Percentiles rank a stretch among this genome's conserved stretches.
These are phyloP conservation scores for Melanerpes formicivorus DNA, from an alignment of 2,113 vertebrate species.

Conservation along the genomic window DNA sequence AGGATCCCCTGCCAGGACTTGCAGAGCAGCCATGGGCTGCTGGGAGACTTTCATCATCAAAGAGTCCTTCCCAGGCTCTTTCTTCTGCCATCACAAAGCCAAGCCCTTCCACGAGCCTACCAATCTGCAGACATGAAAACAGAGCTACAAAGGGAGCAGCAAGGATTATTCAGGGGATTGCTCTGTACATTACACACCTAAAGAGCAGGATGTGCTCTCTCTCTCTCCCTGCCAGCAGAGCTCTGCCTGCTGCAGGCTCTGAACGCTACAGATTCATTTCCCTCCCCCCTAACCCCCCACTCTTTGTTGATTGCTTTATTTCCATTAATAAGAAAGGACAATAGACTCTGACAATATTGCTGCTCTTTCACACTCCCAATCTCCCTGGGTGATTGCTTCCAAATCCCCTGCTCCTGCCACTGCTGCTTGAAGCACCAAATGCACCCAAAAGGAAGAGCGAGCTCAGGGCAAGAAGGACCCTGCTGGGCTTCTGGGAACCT, in stretches of 20 bases:
- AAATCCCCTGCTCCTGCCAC: background rate
- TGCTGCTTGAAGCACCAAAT: background rate
- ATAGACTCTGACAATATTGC: background rate
- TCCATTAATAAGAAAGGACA: background rate
- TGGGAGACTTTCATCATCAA: background rate
- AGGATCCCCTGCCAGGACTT: background rate
- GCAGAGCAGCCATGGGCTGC: background rate
- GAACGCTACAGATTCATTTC: background rate
- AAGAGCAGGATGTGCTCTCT: background rate
- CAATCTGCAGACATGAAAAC: background rate
- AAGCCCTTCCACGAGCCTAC: background rate
- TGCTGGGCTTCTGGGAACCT: background rate
- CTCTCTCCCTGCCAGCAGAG: background rate
- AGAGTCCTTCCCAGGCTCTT: background rate
- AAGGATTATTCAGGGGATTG: background rate
- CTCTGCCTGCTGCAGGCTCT: background rate
- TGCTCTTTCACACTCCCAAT: background rate
- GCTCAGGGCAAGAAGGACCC: background rate
- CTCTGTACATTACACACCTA: background rate
- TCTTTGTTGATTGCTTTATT: background rate
- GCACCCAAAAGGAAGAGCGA: background rate
- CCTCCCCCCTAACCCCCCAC: no score
- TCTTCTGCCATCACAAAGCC: conserved; percentile 5
- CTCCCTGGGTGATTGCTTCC: background rate
- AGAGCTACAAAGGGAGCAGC: background rate